Conservation (phyloP, 2,888 invertebrate species). For the Sminthurinus aureus region DNA sequence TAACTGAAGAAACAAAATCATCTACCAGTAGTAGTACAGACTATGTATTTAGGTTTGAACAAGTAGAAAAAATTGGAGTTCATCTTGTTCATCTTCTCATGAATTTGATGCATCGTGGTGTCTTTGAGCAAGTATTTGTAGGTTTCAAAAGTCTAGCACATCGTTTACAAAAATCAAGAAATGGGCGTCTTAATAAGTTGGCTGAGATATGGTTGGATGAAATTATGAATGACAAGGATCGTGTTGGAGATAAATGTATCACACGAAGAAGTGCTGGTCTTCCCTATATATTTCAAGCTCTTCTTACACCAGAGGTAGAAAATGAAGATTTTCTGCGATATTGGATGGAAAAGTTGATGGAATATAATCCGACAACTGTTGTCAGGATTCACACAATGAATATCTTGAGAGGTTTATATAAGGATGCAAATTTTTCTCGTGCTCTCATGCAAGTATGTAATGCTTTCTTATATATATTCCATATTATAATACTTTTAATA, state of each 20-base stretch:
- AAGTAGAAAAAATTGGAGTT: constrained; percentile 64
- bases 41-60: constrained; percentile 64
- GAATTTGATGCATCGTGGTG: constrained; percentile 85
- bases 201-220: constrained; percentile 72
- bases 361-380: constrained; percentile 61
- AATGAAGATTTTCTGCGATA: constrained; percentile 50
- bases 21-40: constrained; percentile 56
- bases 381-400: constrained; percentile 83
- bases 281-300: constrained; percentile 83
- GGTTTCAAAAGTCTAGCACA: constrained; percentile 82
- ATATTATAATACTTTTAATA: no score
- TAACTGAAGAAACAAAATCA: not conserved
- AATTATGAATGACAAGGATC: constrained; percentile 53
- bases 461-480: no score
- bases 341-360: constrained; percentile 51
- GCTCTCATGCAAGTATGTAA: no score
- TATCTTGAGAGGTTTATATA: constrained; percentile 80
- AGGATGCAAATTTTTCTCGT: constrained; percentile 72
- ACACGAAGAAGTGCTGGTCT: constrained; percentile 93
- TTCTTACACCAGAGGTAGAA: constrained; percentile 48
- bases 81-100: constrained; percentile 46
- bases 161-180: constrained; percentile 70
- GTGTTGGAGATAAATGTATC: constrained; percentile 69
- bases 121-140: constrained; percentile 94
- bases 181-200: constrained; percentile 66